Percentiles rank a stretch among this genome's conserved stretches.
Conservation (phyloP, 2,888 invertebrate species). For the Azorinus chamasolen region DNA sequence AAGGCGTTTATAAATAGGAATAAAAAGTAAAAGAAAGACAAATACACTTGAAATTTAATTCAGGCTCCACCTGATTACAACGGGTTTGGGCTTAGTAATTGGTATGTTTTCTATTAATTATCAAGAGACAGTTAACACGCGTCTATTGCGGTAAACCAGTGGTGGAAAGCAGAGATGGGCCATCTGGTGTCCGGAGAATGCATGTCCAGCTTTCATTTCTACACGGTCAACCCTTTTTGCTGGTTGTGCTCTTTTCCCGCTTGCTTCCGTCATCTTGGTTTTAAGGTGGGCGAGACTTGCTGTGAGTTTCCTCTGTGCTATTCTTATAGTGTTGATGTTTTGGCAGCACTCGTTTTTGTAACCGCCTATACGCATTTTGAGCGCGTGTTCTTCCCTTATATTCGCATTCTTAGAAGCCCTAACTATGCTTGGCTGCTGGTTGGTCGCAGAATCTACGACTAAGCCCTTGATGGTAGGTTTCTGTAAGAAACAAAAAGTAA, state of each 20-base stretch:
- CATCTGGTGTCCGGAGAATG: no score
- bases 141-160: slow-evolving; percentile 28
- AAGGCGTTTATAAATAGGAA: no score
- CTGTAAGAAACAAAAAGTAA: slow-evolving; percentile 27
- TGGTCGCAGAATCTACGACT: slow-evolving; percentile 37
- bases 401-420: slow-evolving; percentile 54
- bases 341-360: slow-evolving; percentile 29
- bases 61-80: no score
- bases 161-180: slow-evolving; percentile 38
- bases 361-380: slow-evolving; percentile 37
- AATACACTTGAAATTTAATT: no score
- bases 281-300: slow-evolving; percentile 20
- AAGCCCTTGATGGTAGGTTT: slow-evolving; percentile 38
- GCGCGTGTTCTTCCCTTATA: slow-evolving; percentile 45
- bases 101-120: no score
- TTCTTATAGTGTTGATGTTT: slow-evolving; percentile 34
- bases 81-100: no score
- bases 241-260: slow-evolving; percentile 1
- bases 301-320: slow-evolving; percentile 35
- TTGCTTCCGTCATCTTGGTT: slow-evolving; percentile 28
- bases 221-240: no score
- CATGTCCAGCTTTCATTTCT: no score
- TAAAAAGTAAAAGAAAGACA: no score
- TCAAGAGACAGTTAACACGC: slow-evolving; percentile 8
- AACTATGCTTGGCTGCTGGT: slow-evolving; percentile 49